Conservation (phyloP, 2,113 vertebrate species). For the Aspidoscelis tigris region DNA sequence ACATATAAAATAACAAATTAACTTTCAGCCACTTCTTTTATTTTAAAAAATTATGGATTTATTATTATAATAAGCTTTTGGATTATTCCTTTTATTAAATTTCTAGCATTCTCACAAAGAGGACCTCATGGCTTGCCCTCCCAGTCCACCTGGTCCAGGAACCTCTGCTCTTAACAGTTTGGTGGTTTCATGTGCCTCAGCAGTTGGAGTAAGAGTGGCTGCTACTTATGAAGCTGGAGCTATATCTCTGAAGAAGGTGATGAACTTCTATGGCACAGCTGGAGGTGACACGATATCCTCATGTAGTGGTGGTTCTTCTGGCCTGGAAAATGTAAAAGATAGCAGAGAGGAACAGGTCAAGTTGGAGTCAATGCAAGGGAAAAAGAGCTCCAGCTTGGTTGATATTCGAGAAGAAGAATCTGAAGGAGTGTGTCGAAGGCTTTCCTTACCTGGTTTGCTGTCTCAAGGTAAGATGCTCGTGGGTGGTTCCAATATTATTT, state of each 20-base stretch:
- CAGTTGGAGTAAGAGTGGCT: slow-evolving; percentile 90
- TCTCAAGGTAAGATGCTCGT: slow-evolving; percentile 88
- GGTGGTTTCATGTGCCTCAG: slow-evolving; percentile 93
- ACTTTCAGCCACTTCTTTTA: too few relatives aligned
- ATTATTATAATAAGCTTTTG: slow-evolving; percentile 10
- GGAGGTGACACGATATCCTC: slow-evolving; percentile 60
- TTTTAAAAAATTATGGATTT: neutral
- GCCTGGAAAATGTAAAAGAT: slow-evolving; percentile 74
- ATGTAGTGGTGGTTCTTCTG: slow-evolving; percentile 44
- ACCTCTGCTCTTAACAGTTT: slow-evolving; percentile 90
- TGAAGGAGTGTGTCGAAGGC: slow-evolving; percentile 87
- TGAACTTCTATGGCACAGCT: slow-evolving; percentile 86
- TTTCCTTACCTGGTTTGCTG: slow-evolving; percentile 94
- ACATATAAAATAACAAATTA: neutral
- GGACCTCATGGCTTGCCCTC: slow-evolving; percentile 65
- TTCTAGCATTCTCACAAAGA: slow-evolving; percentile 78
- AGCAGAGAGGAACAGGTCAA: slow-evolving; percentile 84
- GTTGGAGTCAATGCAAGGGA: slow-evolving; percentile 89
- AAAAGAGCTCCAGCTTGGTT: slow-evolving; percentile 96
- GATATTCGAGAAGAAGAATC: slow-evolving; percentile 95
- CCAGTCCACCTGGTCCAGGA: slow-evolving; percentile 74
- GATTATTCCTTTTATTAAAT: slow-evolving; percentile 42
- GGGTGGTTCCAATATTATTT: neutral
- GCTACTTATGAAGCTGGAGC: slow-evolving; percentile 93
- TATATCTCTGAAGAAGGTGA: slow-evolving; percentile 93